These are phyloP conservation scores for Manis javanica DNA, from an alignment of 2,797 vertebrate species.

Conservation along the genomic window DNA sequence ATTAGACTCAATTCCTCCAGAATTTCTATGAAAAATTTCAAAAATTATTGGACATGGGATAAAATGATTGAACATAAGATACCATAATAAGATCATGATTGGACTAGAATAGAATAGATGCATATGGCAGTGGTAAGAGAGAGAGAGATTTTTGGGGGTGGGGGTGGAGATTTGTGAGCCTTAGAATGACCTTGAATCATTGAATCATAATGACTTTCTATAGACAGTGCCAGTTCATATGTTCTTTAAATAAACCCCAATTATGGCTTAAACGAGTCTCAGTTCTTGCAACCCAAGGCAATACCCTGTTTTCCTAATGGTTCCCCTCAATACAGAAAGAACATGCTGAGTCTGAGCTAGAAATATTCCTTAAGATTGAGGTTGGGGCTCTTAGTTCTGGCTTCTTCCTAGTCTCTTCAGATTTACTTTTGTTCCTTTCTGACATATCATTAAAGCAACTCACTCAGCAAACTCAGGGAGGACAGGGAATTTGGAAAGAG, in stretches of 20 bases:
- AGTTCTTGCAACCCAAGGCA: not conserved
- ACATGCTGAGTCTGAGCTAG: not conserved
- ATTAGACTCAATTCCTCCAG: not conserved
- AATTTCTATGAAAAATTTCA: not conserved
- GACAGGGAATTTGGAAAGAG: not conserved
- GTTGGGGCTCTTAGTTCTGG: not conserved
- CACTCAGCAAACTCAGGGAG: not conserved
- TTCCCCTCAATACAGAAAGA: not conserved
- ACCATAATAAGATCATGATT: not conserved
- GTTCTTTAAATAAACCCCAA: not conserved
- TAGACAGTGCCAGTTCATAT: rapidly evolving
- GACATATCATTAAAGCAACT: not conserved
- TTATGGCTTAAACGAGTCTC: not conserved
- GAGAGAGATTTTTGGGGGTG: too few relatives aligned
- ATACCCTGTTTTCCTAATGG: not conserved
- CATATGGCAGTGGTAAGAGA: too few relatives aligned
- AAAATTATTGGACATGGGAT: not conserved
- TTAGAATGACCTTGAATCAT: not conserved
- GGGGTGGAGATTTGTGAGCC: not conserved
- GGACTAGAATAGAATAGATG: not conserved
- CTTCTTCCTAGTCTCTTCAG: not conserved
- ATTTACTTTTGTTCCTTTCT: not conserved
- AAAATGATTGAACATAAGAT: not conserved
- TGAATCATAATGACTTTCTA: not conserved
- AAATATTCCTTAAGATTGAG: too few relatives aligned